Conservation (phyloP, 2,113 vertebrate species). For the Chunga burmeisteri region DNA sequence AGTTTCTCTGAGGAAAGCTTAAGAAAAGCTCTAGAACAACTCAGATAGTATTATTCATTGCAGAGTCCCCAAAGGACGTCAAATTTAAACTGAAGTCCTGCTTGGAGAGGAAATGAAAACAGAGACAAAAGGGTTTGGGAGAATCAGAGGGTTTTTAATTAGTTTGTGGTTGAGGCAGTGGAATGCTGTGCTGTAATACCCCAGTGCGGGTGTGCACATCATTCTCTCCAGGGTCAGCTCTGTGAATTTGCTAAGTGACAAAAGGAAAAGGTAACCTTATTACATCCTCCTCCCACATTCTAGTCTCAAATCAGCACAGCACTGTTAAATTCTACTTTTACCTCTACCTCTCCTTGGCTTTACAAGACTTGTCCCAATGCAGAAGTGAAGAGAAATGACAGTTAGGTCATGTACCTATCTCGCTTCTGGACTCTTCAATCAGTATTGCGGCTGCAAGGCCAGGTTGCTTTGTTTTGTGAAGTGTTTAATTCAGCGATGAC, state of each 20-base stretch:
- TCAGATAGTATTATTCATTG: constrained; percentile 9
- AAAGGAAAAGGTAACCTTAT: not conserved
- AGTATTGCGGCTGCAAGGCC: not conserved
- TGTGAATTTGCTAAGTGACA: constrained; percentile 2
- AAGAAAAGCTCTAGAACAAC: constrained; percentile 26
- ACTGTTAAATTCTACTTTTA: not conserved
- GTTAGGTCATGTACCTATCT: accelerated
- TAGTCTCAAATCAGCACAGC: not conserved
- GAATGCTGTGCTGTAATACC: not conserved
- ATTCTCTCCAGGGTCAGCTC: not conserved
- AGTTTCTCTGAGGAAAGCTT: constrained; percentile 3
- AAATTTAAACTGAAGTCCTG: constrained; percentile 11
- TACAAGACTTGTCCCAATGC: not conserved
- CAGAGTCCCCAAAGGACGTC: not conserved
- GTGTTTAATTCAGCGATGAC: not conserved
- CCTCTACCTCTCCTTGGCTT: not conserved
- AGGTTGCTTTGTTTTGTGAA: not conserved
- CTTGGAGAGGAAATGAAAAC: constrained; percentile 37
- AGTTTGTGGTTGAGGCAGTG: not conserved
- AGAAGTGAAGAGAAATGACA: not conserved
- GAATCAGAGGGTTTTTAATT: not conserved
- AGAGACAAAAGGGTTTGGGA: not conserved
- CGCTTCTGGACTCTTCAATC: not conserved
- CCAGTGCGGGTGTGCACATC: not conserved
- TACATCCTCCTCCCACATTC: not conserved